Evolutionary conservation across 2,797 vertebrate genomes (phyloP), one percentile per base, ranked within the genome.

Genomic region (Characodon lateralis): DNA sequence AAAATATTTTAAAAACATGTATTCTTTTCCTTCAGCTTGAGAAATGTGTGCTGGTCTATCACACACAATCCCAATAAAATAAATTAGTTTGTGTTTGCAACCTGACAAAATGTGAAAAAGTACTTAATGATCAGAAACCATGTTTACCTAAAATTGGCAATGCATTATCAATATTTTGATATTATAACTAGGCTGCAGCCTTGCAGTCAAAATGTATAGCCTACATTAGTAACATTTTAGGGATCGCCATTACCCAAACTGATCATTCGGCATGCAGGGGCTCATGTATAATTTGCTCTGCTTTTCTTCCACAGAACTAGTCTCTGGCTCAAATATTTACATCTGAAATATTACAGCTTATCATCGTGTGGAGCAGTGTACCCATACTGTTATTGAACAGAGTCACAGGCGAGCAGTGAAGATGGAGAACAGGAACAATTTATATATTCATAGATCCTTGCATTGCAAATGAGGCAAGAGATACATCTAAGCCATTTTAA

Each of bases 401-500:
- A 77, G 48, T 78, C 50, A 56, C 61, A 56, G 48, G 50, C 16
- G 6, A 43, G 59, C 18, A 35, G n/a, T 68, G 35, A 41, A 35
- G 63, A 68, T 22, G 55, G 61, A 66, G 59, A 61, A 68, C 20
- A 26, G 50, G 26, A 43, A 12, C 1, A n/a, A 66, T 73, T 78
- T 78, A 55, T 71, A 53, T 72, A 72, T 78, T 68, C 71, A 78
- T 68, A 56, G 61, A 78, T 78, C 35, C 6, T 13, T 72, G 76
- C 48, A 78, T 78, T 73, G 50, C 55, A 73, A 78, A 73, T 72
- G 70, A 72, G 46, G 70, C 50, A 72, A 56, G 77, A 56, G 77
- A 68, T 56, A 58, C 71, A 69, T 78, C 50, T 78, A 78, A 73
- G 77, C 71, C 51, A 55, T 68, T 73, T 78, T 73, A 56, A 56